Evolutionary conservation across 2,888 invertebrate species (phyloP), one percentile per base, ranked within the genome.

Genomic region (Amiota mariae): DNA sequence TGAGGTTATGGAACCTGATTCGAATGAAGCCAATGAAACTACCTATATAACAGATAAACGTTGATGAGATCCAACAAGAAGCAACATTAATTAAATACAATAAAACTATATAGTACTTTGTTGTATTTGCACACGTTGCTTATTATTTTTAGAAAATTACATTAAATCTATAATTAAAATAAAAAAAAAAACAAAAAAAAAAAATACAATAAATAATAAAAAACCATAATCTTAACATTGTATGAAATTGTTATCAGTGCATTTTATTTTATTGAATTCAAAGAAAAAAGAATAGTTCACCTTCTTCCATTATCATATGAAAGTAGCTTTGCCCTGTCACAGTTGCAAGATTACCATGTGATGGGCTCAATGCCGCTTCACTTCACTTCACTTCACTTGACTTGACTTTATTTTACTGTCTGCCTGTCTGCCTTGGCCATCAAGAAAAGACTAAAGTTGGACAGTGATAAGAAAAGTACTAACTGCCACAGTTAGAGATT

Each of bases 11-110:
- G 86, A 85, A 61, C 77, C 78, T 13, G 77, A 78, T 67, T 82
- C 86, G 11, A 77, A 85, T 18, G 87, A 86, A 77, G 79, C 76
- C 18, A 85, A 87, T 68, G 85, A 87, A 61, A 84, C 82, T 4
- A 79, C 78, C 36, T 85, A 81, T 54, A 72, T 70, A 78, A 71
- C 78, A 75, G 47, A 8, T 18, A 15, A 57, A 15, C 71, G 59
- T 57, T 67, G 24, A 67, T 24, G 24, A 24, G 3, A 24, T 24
- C 24, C 24, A 3, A 24, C 24, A 24, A 3, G 24, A 24, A 24
- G 24, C 24, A 24, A 24, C 24, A 2, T 24, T 24, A 24, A 24
- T 24, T 24, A 24, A 24, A 24, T 1, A 24, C 3, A 24, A 24
- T 24, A 24, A 1, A 24, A 24, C 24, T 24, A 6, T 36, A 36